These are phyloP conservation scores for Hemiscyllium ocellatum DNA, from an alignment of 2,113 vertebrate genomes.

Conservation along the genomic window DNA sequence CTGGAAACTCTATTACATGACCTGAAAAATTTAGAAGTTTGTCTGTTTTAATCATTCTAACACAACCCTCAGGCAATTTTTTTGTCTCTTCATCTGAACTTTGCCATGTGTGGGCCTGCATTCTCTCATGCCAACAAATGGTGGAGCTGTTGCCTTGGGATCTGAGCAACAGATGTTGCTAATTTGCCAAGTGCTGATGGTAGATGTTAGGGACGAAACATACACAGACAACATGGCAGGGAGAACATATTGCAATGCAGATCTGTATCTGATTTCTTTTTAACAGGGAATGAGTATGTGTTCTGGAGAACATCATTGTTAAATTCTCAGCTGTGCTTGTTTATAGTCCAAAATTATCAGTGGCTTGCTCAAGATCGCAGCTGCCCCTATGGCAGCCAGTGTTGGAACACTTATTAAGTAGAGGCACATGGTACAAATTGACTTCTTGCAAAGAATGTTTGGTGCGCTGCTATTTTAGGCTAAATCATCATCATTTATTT, in stretches of 20 bases:
- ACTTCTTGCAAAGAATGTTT: conserved; percentile 19
- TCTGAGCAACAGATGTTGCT: conserved; percentile 40
- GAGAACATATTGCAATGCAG: conserved; percentile 34
- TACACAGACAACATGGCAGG: conserved; percentile 8
- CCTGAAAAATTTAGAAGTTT: conserved; percentile 10
- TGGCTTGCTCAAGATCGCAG: background rate
- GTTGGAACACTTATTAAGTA: background rate
- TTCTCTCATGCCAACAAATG: conserved; percentile 48
- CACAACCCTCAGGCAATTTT: background rate
- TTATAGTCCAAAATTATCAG: conserved; percentile 35
- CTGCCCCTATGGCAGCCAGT: conserved; percentile 7
- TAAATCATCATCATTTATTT: conserved; percentile 29
- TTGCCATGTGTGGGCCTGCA: background rate
- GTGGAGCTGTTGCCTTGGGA: conserved; percentile 59
- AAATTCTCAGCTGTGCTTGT: conserved; percentile 35
- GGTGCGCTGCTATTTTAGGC: background rate
- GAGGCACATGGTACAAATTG: conserved; percentile 31
- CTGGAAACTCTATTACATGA: background rate
- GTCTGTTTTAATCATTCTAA: conserved; percentile 5
- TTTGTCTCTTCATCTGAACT: background rate
- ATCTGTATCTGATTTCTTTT: conserved; percentile 30
- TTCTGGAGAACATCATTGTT: conserved; percentile 28
- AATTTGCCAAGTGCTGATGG: conserved; percentile 18
- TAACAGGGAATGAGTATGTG: conserved; percentile 23
- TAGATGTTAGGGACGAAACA: background rate